phyloP scores from a whole-genome alignment of 2,888 invertebrate species.

The Junonia oenone region DNA sequence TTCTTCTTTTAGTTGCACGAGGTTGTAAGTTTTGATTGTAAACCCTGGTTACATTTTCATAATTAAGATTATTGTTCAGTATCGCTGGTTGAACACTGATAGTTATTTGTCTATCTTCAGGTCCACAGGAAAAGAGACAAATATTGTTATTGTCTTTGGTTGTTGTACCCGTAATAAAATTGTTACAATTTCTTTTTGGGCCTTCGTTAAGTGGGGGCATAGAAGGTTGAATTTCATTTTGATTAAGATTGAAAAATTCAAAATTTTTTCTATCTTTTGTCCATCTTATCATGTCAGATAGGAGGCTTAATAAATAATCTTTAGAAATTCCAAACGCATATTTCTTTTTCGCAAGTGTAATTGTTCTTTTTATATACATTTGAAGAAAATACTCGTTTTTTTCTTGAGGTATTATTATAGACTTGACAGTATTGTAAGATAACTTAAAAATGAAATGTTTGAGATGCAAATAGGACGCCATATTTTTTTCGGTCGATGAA shows the following conservation, averaged over 20 bases:
- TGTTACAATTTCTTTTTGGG: background rate
- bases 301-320: background rate
- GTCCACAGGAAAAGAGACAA: constrained; percentile 1
- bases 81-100: constrained; percentile 27
- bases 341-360: constrained; percentile 7
- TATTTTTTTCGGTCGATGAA: background rate
- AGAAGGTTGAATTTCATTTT: background rate
- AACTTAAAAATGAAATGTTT: constrained; percentile 39
- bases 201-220: background rate
- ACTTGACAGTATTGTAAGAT: constrained; percentile 36
- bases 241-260: too few species aligned
- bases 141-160: background rate
- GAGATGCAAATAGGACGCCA: background rate
- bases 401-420: constrained; percentile 41
- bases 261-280: background rate
- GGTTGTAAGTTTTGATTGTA: background rate
- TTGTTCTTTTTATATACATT: constrained; percentile 35
- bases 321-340: background rate
- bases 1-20: background rate
- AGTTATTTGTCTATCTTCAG: constrained; percentile 32
- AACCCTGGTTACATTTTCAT: background rate
- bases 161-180: background rate
- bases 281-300: constrained; percentile 12
- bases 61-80: background rate
- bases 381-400: constrained; percentile 36